Evolutionary conservation across 2,888 invertebrate species (phyloP).

Genomic region (Carabus problematicus): DNA sequence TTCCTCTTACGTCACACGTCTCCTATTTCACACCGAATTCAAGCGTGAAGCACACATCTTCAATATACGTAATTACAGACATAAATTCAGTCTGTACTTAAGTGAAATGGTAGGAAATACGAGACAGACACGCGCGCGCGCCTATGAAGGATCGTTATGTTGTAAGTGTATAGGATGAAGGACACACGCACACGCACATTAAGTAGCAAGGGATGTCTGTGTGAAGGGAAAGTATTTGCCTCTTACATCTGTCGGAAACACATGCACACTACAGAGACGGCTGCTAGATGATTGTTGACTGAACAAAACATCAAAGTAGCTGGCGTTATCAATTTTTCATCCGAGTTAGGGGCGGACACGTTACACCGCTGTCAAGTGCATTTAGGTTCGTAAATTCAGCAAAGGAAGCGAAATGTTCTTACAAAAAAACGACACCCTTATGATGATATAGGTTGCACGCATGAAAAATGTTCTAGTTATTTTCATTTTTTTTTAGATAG

Average conservation of each 20-base stretch:
- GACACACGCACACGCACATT: not conserved
- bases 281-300: slow-evolving; percentile 30
- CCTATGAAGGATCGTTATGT: not conserved
- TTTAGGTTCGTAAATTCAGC: not conserved
- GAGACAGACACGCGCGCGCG: not conserved
- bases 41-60: slow-evolving; percentile 11
- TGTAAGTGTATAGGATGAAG: not conserved
- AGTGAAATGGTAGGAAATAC: not conserved
- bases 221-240: slow-evolving; percentile 6
- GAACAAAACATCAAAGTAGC: slow-evolving; percentile 40
- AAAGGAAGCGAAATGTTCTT: too few species aligned
- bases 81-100: slow-evolving; percentile 26
- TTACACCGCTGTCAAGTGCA: slow-evolving; percentile 12
- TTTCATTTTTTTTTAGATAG: too few species aligned
- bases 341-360: slow-evolving; percentile 1
- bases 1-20: too few species aligned
- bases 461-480: too few species aligned
- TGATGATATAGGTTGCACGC: too few species aligned
- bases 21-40: too few species aligned
- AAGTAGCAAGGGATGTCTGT: not conserved
- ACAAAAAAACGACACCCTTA: too few species aligned
- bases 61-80: slow-evolving; percentile 40
- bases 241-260: slow-evolving; percentile 8
- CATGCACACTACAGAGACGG: slow-evolving; percentile 6
- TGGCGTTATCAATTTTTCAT: slow-evolving; percentile 37